Base-by-base conservation (phyloP, 1,140 invertebrate species). In the Drosophila grimshawi region DNA sequence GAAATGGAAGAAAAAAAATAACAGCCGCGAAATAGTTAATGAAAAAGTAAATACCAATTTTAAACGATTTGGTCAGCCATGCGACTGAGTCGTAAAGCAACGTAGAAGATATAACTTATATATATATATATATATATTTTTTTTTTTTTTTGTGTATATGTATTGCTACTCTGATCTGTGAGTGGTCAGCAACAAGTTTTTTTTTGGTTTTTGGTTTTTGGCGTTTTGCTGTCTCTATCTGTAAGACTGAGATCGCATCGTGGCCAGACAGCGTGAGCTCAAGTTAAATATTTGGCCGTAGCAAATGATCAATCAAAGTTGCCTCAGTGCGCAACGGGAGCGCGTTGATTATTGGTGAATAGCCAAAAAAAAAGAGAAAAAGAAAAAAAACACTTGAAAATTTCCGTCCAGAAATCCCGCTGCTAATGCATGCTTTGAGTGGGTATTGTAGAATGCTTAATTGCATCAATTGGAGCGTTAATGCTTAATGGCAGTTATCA, bases 401-500 rank as follows among this genome's bases (percentile, higher is more conserved):
- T 48, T 51, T 37, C 10, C 51, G 7, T 19, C 11, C 30, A 48
- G 8, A 71, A 71, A 71, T 56, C 33, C 60, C 2, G 48, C 19
- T 11, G 68, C 53, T 51, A 43, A 43, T 68, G 53, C 33, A 46
- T 60, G 10, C 29, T 10, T 51, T 52, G 11, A 48, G 8, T 68
- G 56, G 7, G n/a, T 43, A 39, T 11, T 49, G 27, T 19, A 64
- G 52, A 64, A 51, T 10, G 52, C 61, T 75, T 78, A 81, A 86
- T 79, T 82, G 82, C 79, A 88, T 68, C 83, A 86, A 86, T 86
- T 86, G 83, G 83, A 88, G 83, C 83, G 75, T 86, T 77, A 75
- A 69, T 75, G 27, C 53, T 64, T 5, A 35, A 7, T 2, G 11
- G 61, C 10, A 32, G 51, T n/a, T 73, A 68, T 64, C 74, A 19